phyloP scores from a whole-genome alignment of 2,113 vertebrate genomes.

The Okapia johnstoni region DNA sequence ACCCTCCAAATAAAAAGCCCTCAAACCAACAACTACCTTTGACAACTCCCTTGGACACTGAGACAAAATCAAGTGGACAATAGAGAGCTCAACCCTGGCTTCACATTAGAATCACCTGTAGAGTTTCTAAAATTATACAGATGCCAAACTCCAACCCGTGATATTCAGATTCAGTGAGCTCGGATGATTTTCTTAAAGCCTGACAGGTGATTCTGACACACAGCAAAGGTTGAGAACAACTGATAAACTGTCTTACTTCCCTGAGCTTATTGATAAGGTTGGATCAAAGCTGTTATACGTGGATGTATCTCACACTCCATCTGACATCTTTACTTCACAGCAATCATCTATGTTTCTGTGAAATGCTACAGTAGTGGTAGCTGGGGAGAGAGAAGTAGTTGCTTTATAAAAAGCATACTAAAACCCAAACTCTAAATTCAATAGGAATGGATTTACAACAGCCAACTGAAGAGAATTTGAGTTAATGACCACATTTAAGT shows the following conservation, averaged over 20 bases:
- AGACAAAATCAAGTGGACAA: background rate
- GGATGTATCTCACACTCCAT: background rate
- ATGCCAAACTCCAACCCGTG: background rate
- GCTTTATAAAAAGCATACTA: background rate
- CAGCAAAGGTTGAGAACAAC: background rate
- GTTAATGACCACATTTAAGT: conserved; percentile 9
- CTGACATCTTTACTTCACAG: background rate
- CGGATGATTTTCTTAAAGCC: background rate
- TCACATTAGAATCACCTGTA: background rate
- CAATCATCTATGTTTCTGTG: background rate
- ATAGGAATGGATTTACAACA: background rate
- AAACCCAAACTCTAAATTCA: conserved; percentile 23
- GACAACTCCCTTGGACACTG: background rate
- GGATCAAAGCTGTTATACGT: background rate
- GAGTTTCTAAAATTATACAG: background rate
- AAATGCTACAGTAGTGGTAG: background rate
- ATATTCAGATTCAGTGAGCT: background rate
- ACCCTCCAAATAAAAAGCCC: background rate
- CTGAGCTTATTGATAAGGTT: background rate
- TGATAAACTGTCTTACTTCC: background rate
- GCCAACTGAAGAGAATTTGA: background rate
- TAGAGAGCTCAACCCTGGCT: background rate
- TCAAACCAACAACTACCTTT: background rate
- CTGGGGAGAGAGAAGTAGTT: background rate
- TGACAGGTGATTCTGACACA: background rate